These are phyloP conservation scores for Sinocyclocheilus rhinocerous DNA, from an alignment of 2,113 vertebrate genomes.

Conservation along the genomic window DNA sequence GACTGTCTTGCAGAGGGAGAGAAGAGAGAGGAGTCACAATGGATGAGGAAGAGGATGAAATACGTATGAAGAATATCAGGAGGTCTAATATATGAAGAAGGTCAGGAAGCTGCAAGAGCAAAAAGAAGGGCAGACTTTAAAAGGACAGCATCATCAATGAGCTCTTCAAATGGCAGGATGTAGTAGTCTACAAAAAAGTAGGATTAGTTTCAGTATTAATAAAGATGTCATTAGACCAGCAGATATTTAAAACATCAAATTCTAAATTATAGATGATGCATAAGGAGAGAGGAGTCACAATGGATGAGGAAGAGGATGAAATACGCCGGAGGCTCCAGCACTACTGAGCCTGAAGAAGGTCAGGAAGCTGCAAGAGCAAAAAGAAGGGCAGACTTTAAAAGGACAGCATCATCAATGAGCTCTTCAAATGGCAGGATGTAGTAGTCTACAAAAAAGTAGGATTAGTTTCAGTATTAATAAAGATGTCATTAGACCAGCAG, in stretches of 20 bases:
- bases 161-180: not conserved
- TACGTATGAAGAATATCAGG: too few species aligned
- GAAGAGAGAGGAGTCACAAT: conserved; percentile 9
- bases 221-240: not conserved
- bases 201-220: not conserved
- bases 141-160: not conserved
- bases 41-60: too few species aligned
- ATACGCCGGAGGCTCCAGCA: not conserved
- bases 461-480: not conserved
- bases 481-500: not conserved
- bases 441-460: not conserved
- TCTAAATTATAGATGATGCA: not conserved
- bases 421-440: not conserved
- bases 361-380: not conserved
- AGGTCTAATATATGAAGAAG: too few species aligned
- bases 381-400: not conserved
- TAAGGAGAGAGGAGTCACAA: too few species aligned
- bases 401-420: not conserved
- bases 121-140: not conserved
- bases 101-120: not conserved
- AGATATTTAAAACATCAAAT: not conserved
- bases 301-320: conserved; percentile 24
- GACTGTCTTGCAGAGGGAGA: conserved; percentile 32
- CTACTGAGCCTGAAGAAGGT: not conserved
- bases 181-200: not conserved